Percentiles rank a stretch among this genome's conserved stretches.
phyloP scores from a whole-genome alignment of 1,140 invertebrate species.

The Whitmania pigra region DNA sequence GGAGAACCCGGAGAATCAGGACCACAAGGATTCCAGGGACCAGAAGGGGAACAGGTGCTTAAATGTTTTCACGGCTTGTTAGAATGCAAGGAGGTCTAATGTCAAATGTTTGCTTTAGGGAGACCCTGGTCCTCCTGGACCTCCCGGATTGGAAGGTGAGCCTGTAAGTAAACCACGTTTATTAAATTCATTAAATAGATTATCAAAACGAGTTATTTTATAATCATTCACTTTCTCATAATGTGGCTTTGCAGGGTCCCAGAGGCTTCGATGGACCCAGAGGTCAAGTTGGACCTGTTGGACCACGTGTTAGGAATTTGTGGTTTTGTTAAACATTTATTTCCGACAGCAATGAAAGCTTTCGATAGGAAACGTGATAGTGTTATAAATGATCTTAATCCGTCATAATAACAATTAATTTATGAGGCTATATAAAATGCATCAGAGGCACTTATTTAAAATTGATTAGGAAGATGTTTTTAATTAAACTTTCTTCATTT shows the following conservation, averaged over 20 bases:
- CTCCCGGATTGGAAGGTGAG: slow-evolving; percentile 49
- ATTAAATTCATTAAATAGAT: background rate
- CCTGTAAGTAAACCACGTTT: slow-evolving; percentile 32
- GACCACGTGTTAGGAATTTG: slow-evolving; percentile 16
- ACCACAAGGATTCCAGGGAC: slow-evolving; percentile 55
- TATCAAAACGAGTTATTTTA: background rate
- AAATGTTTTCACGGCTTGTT: slow-evolving; percentile 9
- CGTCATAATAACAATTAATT: background rate
- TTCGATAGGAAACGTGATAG: background rate
- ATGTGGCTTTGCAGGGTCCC: slow-evolving; percentile 7
- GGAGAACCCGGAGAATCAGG: slow-evolving; percentile 57
- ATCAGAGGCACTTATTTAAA: background rate
- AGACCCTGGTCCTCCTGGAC: slow-evolving; percentile 58
- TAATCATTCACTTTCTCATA: background rate
- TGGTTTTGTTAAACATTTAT: background rate
- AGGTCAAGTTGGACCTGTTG: slow-evolving; percentile 20
- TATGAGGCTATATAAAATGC: background rate
- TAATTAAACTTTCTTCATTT: background rate
- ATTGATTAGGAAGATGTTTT: background rate
- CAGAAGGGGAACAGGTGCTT: slow-evolving; percentile 32
- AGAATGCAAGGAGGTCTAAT: slow-evolving; percentile 4
- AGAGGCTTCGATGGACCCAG: slow-evolving; percentile 23
- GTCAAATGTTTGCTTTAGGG: slow-evolving; percentile 43
- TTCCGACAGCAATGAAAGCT: background rate
- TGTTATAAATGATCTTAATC: background rate